Evolutionary conservation across 2,113 vertebrate species (phyloP), one percentile per base, ranked within the genome.

Genomic region (Chloroceryle aenea): DNA sequence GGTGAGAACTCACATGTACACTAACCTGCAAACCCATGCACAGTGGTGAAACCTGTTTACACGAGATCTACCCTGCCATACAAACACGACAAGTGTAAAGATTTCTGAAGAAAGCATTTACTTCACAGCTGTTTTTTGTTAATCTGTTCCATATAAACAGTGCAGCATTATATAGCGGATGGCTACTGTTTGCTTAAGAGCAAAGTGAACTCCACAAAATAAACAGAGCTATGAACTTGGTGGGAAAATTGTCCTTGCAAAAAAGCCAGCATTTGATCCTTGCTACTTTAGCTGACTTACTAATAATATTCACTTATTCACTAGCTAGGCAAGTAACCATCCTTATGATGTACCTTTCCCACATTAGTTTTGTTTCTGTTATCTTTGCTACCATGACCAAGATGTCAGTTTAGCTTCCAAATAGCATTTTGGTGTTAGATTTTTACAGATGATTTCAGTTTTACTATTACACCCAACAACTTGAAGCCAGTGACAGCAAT

Each of bases 381-480:
- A 69, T 40, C 45, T 80, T 63, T 89, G 42, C 67, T 63, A 6
- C 53, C 21, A 56, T 56, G 72, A 22, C 47, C 38, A 20, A 66
- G 38, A 47, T 85, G 42, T 78, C 67, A 78, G 20, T 40, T 68
- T 62, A 43, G 26, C 53, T 87, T 81, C 73, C 40, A 56, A 47
- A 62, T 10, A 62, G 14, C 11, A 34, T 64, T 69, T 91, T 89
- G 67, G 20, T 67, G 12, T 81, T 84, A 84, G 34, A 62, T 78
- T 95, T 90, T 92, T 66, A 36, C 43, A 48, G 45, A 89, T 93
- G 16, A 79, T 72, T 95, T 97, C 58, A 59, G 36, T 76, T 84
- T 89, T 90, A 68, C 90, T 64, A 86, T 52, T 89, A 63, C 86
- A 72, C 76, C 86, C 80, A 95, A 93, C 72, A 47, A 48, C 50